Evolutionary conservation across 2,113 vertebrate genomes (phyloP), one percentile per base, ranked within the genome.

Genomic region (Corythoichthys intestinalis): DNA sequence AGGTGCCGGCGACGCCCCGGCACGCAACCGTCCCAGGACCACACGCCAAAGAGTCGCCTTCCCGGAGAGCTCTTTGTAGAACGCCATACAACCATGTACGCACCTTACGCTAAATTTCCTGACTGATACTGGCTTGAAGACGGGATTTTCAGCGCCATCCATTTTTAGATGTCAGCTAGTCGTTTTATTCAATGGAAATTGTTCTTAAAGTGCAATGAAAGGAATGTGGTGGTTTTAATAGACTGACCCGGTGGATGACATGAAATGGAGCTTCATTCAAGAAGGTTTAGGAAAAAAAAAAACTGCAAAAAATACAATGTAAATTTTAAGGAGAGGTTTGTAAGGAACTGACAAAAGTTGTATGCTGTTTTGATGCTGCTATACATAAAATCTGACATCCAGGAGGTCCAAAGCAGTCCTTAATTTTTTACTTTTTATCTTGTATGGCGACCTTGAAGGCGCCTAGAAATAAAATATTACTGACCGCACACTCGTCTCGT

Each of bases 1-100:
- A 2, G 91, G 91, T 1, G 82, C 93, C 12, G 68, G 83, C 2
- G 83, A 87, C 0, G 76, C 85, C 2, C 85, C 89, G 0, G 77
- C 90, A 0, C 92, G 93, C 53, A 82, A 74, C 2, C 90, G 95
- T 64, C 90, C 90, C 81, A 93, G 93, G 86, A 86, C 90, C 0
- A 73, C 93, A 66, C 94, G 96, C 49, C 95, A 96, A 71, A 93
- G 96, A 82, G 89, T 92, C 34, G 74, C 83, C 4, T 83, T 86
- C 11, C 60, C 87, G 0, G 94, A 95, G 57, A 92, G 89, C 78
- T 64, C 92, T 2, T 92, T 85, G 11, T 91, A 94, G 83, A 75
- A 15, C 49, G 2, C 10, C 68, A 2, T 56, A 10, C 28, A 28
- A 67, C 46, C 49, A 46, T 6, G 39, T 4, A 2, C 8, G 39